Evolutionary conservation across 92 coral and sea anemone species (phyloP).

Genomic region (Montipora capitata): DNA sequence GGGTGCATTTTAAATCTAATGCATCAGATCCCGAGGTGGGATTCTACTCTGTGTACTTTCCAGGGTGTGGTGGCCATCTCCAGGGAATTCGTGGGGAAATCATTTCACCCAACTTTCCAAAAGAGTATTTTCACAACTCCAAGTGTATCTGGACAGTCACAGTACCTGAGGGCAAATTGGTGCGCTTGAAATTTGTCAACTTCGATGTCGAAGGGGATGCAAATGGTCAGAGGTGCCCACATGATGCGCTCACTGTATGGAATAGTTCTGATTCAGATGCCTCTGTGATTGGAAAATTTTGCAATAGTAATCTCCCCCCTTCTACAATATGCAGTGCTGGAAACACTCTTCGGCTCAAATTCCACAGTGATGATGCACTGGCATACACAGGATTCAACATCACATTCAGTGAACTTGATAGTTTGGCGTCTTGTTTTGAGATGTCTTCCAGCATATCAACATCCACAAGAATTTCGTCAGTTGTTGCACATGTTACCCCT

Average conservation of each 20-base stretch:
- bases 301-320: constrained; percentile 87
- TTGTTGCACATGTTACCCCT: constrained; percentile 5
- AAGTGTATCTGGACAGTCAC: constrained; percentile 87
- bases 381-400: constrained; percentile 81
- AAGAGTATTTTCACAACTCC: constrained; percentile 83
- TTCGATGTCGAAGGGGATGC: constrained; percentile 84
- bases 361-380: constrained; percentile 84
- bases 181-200: constrained; percentile 73
- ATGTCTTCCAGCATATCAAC: constrained; percentile 61
- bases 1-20: constrained; percentile 91
- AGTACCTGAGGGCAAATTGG: constrained; percentile 78
- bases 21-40: constrained; percentile 85
- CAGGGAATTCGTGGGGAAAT: constrained; percentile 67
- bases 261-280: constrained; percentile 74
- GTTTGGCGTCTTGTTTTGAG: constrained; percentile 65
- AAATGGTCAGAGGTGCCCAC: constrained; percentile 71
- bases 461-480: constrained; percentile 45
- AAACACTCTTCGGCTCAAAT: constrained; percentile 63
- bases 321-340: constrained; percentile 78
- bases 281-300: constrained; percentile 78
- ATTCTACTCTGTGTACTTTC: constrained; percentile 79
- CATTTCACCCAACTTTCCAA: constrained; percentile 76
- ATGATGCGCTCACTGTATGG: constrained; percentile 80
- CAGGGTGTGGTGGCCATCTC: constrained; percentile 75
- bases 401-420: constrained; percentile 68